Evolutionary conservation across 1,140 invertebrate genomes (phyloP).

Genomic region (Vanessa atalanta): DNA sequence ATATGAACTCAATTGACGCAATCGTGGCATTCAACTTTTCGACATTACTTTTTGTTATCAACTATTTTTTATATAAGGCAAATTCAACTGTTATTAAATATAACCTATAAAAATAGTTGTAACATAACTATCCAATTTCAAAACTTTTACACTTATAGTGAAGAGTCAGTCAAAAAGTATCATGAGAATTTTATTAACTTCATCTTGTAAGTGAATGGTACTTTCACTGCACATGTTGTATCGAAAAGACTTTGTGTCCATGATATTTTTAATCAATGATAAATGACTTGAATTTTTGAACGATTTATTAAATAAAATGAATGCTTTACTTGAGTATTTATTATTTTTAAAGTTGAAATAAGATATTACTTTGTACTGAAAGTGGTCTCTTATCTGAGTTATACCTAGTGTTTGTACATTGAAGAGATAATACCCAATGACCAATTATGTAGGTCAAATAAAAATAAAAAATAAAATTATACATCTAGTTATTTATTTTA

Average conservation of each 20-base stretch:
- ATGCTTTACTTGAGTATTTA: background rate
- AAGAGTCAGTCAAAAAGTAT: background rate
- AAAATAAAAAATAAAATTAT: background rate
- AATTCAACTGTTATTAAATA: background rate
- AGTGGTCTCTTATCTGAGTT: constrained; percentile 16
- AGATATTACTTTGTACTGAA: background rate
- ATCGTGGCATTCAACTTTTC: constrained; percentile 19
- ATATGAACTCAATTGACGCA: constrained; percentile 35
- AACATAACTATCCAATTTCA: background rate
- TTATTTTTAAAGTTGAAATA: background rate
- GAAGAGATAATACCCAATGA: constrained; percentile 25
- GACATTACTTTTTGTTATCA: constrained; percentile 10
- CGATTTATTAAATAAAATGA: background rate
- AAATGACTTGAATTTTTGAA: background rate
- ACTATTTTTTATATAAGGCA: background rate
- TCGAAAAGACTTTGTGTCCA: background rate
- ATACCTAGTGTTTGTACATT: constrained; percentile 32
- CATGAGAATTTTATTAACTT: constrained; percentile 14
- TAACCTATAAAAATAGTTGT: background rate
- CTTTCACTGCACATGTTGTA: constrained; percentile 37
- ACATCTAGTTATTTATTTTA: background rate
- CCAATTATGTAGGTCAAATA: constrained; percentile 31
- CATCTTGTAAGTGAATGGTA: constrained; percentile 46
- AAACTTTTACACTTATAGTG: background rate
- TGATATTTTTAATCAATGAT: constrained; percentile 1